Evolutionary conservation across 2,113 vertebrate genomes (phyloP).

Genomic region (Pampusana beccarii): DNA sequence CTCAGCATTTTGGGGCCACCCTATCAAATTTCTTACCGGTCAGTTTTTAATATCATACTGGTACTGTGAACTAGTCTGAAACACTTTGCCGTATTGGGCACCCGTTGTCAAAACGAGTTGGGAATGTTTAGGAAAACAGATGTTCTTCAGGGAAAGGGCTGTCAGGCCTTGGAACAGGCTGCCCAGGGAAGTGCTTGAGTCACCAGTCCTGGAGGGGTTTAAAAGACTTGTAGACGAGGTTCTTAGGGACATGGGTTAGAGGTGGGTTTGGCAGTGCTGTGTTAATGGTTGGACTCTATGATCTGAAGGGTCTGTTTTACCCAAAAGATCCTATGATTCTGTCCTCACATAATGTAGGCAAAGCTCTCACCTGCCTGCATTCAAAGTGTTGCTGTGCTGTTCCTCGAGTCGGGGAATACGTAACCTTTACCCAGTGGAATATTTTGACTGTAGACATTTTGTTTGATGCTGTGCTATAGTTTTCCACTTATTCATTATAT

Average conservation of each 20-base stretch:
- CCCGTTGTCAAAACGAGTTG: background rate
- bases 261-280: too few species aligned
- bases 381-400: background rate
- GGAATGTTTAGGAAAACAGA: background rate
- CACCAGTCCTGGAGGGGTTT: too few species aligned
- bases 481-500: conserved; percentile 1
- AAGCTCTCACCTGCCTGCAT: background rate
- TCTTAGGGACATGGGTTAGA: too few species aligned
- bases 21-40: background rate
- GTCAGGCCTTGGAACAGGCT: too few species aligned
- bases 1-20: background rate
- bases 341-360: background rate
- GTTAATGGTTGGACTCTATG: too few species aligned
- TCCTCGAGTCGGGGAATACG: background rate
- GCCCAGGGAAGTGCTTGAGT: too few species aligned
- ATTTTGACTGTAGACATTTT: background rate
- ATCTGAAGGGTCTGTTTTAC: too few species aligned
- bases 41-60: background rate
- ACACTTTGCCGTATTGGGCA: background rate
- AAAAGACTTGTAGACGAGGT: too few species aligned
- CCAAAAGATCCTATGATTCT: too few species aligned
- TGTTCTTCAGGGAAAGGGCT: too few species aligned
- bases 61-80: background rate
- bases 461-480: background rate
- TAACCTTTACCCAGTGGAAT: background rate